Evolutionary conservation across 2,888 invertebrate genomes (phyloP).

Genomic region (Furcula furcula): DNA sequence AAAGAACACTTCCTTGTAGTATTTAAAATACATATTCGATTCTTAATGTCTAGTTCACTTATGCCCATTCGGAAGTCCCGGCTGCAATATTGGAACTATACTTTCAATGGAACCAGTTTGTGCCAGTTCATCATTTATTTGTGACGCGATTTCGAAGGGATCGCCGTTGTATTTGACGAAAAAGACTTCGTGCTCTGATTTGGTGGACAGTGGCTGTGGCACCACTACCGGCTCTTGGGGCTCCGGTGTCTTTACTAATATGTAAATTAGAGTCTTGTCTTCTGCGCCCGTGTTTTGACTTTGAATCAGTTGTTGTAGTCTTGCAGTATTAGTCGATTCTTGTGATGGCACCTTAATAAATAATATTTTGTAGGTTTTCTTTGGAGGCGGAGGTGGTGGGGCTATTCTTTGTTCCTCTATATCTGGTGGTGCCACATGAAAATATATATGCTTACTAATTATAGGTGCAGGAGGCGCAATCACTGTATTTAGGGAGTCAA

Average conservation of each 20-base stretch:
- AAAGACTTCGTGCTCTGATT: slow-evolving; percentile 86
- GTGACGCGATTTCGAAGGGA: slow-evolving; percentile 18
- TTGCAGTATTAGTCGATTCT: slow-evolving; percentile 56
- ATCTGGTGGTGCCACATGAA: slow-evolving; percentile 88
- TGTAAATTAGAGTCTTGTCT: slow-evolving; percentile 88
- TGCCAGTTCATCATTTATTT: slow-evolving; percentile 23
- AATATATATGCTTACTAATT: slow-evolving; percentile 87
- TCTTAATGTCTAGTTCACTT: neutral
- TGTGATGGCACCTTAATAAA: slow-evolving; percentile 89
- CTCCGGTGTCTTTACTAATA: slow-evolving; percentile 87
- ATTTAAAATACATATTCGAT: too few relatives aligned
- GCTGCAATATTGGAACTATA: slow-evolving; percentile 22
- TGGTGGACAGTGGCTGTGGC: slow-evolving; percentile 19
- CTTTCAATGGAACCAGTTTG: slow-evolving; percentile 19
- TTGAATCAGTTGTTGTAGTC: slow-evolving; percentile 76
- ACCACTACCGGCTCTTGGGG: slow-evolving; percentile 57
- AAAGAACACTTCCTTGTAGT: too few relatives aligned
- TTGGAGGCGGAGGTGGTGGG: slow-evolving; percentile 66
- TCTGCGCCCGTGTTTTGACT: slow-evolving; percentile 82
- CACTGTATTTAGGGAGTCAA: neutral
- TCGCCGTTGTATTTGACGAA: slow-evolving; percentile 83
- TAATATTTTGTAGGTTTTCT: slow-evolving; percentile 88
- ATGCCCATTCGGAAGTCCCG: slow-evolving; percentile 30
- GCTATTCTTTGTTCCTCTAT: slow-evolving; percentile 80
- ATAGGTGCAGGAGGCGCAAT: slow-evolving; percentile 45